These are phyloP conservation scores for Aphaenogaster rudis DNA, from an alignment of 1,140 invertebrate genomes.

Conservation along the genomic window DNA sequence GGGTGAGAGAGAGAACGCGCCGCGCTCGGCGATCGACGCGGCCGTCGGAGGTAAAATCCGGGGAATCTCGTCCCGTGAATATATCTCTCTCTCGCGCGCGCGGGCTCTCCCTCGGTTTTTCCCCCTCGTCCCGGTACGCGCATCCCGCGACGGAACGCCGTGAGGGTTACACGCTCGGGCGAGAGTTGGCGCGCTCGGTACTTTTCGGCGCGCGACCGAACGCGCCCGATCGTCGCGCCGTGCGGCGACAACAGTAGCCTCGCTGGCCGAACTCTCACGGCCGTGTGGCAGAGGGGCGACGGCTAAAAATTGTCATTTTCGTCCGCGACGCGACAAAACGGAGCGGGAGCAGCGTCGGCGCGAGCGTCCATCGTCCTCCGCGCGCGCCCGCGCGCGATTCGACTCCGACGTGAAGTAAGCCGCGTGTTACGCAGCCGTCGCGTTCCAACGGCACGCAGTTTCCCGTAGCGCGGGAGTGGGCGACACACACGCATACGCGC, in stretches of 20 bases:
- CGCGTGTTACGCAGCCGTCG: neutral
- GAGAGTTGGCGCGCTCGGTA: slow-evolving; percentile 61
- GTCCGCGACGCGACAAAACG: neutral
- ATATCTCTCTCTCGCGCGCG: too few relatives aligned
- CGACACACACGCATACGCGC: neutral
- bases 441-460: slow-evolving; percentile 24
- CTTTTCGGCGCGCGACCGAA: slow-evolving; percentile 71
- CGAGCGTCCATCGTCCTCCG: too few relatives aligned
- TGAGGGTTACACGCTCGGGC: neutral
- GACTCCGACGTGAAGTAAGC: neutral
- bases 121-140: neutral
- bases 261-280: neutral
- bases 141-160: slow-evolving; percentile 38
- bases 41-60: too few relatives aligned
- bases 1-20: neutral
- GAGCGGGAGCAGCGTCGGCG: neutral
- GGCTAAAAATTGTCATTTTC: slow-evolving; percentile 26
- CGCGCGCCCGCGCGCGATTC: neutral
- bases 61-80: too few relatives aligned
- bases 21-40: too few relatives aligned
- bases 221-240: slow-evolving; percentile 61
- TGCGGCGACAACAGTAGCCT: slow-evolving; percentile 53
- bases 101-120: neutral
- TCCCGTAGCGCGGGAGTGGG: slow-evolving; percentile 66
- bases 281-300: neutral